phyloP scores from a whole-genome alignment of 2,797 vertebrate genomes.

The Fistularia commersonii region DNA sequence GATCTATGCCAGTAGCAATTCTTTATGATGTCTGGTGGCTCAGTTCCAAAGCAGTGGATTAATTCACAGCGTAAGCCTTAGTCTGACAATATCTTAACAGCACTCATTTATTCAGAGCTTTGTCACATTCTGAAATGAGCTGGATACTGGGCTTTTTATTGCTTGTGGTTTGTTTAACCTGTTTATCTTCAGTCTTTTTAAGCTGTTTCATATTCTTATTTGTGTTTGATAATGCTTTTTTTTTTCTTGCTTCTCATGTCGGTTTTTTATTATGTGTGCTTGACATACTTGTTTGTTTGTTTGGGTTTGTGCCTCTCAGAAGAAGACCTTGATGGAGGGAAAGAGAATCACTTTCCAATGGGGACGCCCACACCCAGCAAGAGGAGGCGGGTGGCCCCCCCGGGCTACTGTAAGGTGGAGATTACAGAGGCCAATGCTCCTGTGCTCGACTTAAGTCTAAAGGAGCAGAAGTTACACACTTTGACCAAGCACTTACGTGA shows the following conservation, averaged over 20 bases:
- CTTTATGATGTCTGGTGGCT: constrained; percentile 45
- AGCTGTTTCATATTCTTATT: constrained; percentile 10
- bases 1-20: constrained; percentile 41
- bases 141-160: too few relatives aligned
- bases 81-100: constrained; percentile 27
- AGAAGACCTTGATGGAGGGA: constrained; percentile 37
- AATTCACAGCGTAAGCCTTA: constrained; percentile 29
- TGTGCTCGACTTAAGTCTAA: constrained; percentile 25
- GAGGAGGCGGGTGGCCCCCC: constrained; percentile 54
- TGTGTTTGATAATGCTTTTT: not conserved
- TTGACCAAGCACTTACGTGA: constrained; percentile 16
- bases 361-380: constrained; percentile 52
- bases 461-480: constrained; percentile 52
- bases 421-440: constrained; percentile 55
- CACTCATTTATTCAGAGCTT: constrained; percentile 21
- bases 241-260: not conserved
- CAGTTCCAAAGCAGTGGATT: constrained; percentile 38
- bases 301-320: constrained; percentile 41
- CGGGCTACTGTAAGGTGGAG: constrained; percentile 48
- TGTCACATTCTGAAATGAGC: constrained; percentile 3
- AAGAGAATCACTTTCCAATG: constrained; percentile 62
- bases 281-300: constrained; percentile 8
- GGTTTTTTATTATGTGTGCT: constrained; percentile 25
- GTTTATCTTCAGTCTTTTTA: not conserved
- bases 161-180: too few relatives aligned